Conservation (phyloP, 2,113 vertebrate genomes). For the Peromyscus californicus region DNA sequence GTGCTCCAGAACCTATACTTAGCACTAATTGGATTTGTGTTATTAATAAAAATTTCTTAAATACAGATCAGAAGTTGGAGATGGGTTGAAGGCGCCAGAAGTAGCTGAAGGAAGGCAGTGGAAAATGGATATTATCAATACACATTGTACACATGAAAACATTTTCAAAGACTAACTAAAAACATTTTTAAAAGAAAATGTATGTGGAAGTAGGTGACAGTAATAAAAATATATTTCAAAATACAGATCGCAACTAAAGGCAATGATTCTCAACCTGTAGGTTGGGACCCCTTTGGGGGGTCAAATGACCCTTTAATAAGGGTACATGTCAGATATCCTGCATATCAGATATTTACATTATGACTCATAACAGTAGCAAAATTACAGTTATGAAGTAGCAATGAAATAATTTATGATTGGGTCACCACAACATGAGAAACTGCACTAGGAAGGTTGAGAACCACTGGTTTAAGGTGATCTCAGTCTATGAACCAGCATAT, state of each 20-base stretch:
- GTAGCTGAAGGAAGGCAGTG: neutral
- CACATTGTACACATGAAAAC: neutral
- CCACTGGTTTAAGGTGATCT: neutral
- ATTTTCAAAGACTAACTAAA: neutral
- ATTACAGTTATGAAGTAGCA: neutral
- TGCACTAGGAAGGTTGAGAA: neutral
- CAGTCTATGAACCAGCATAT: conserved; percentile 24
- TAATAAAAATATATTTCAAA: neutral
- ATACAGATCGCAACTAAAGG: neutral
- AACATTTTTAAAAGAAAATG: neutral
- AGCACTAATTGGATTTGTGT: neutral
- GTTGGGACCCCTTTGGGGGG: neutral
- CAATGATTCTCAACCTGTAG: neutral
- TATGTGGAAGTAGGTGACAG: neutral
- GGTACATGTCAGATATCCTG: no score
- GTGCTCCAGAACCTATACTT: neutral
- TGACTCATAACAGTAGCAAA: neutral
- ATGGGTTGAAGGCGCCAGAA: neutral
- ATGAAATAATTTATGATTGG: neutral
- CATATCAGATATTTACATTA: neutral
- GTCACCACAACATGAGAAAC: neutral
- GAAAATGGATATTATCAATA: neutral
- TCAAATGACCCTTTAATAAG: neutral
- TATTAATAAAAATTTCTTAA: neutral
- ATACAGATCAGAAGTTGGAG: neutral